Conservation (phyloP, 2,888 invertebrate genomes). For the Melanotus villosus region DNA sequence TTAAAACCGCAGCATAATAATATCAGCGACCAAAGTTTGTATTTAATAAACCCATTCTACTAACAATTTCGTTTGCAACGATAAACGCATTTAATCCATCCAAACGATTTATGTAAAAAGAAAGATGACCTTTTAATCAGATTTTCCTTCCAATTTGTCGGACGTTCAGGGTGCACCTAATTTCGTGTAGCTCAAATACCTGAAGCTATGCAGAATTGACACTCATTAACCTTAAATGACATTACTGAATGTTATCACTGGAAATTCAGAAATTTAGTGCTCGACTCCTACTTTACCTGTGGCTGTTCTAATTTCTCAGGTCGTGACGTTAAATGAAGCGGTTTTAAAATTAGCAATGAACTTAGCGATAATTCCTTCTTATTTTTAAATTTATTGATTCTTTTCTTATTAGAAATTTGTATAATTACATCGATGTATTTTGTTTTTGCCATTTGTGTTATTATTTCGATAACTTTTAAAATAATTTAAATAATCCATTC, state of each 20-base stretch:
- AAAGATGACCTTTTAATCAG: background rate
- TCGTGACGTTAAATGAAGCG: too few species aligned
- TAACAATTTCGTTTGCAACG: too few species aligned
- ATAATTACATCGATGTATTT: too few species aligned
- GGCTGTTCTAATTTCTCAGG: background rate
- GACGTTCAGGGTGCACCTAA: background rate
- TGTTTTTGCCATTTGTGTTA: too few species aligned
- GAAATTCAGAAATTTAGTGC: background rate
- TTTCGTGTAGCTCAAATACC: slow-evolving; percentile 1
- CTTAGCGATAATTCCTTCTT: too few species aligned
- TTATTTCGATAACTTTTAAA: too few species aligned
- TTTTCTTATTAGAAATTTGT: too few species aligned
- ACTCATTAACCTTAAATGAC: slow-evolving; percentile 3
- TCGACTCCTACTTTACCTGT: background rate
- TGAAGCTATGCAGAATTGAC: slow-evolving; percentile 10
- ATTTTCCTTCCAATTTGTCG: slow-evolving; percentile 4
- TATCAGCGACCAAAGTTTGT: background rate
- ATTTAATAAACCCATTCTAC: background rate
- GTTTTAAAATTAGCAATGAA: too few species aligned
- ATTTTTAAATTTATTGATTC: too few species aligned
- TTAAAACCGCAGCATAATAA: background rate
- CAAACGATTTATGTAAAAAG: background rate
- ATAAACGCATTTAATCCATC: too few species aligned
- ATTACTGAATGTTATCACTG: background rate
- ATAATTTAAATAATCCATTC: too few species aligned